phyloP scores from a whole-genome alignment of 2,797 vertebrate species.

The Microctenopoma steveboyesi region DNA sequence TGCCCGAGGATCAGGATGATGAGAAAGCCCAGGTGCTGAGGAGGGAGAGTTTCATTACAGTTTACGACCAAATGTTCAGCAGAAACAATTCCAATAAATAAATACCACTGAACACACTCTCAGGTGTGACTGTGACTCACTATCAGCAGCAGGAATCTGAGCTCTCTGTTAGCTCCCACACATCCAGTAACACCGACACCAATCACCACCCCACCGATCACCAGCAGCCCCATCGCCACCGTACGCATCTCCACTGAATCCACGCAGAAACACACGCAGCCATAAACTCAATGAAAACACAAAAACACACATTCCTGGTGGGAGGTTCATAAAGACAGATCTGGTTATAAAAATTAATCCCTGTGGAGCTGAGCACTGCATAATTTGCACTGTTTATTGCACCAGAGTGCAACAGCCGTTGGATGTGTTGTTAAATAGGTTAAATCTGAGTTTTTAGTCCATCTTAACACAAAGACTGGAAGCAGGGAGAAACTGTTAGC shows the following conservation, averaged over 20 bases:
- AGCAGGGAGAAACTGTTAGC: no score
- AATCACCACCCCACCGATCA: conserved; percentile 69
- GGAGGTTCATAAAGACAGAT: no score
- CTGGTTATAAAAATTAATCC: no score
- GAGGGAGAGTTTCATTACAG: conserved; percentile 8
- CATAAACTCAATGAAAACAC: not conserved
- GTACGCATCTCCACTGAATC: conserved; percentile 47
- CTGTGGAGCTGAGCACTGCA: no score
- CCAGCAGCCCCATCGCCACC: conserved; percentile 64
- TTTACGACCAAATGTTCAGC: not conserved
- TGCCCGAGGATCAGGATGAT: conserved; percentile 71
- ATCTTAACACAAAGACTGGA: no score
- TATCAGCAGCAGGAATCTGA: conserved; percentile 56
- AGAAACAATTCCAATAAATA: no score
- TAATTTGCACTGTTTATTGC: no score
- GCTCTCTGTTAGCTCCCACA: conserved; percentile 39
- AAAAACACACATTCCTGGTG: no score
- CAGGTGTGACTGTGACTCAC: conserved; percentile 55
- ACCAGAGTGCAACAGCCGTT: no score
- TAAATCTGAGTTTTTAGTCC: no score
- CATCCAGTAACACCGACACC: conserved; percentile 61
- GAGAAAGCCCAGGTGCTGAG: conserved; percentile 68
- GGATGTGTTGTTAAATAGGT: no score
- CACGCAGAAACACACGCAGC: conserved; percentile 21
- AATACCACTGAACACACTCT: no score